These are phyloP conservation scores for Genyomyrus donnyi DNA, from an alignment of 2,113 vertebrate species.

Conservation along the genomic window DNA sequence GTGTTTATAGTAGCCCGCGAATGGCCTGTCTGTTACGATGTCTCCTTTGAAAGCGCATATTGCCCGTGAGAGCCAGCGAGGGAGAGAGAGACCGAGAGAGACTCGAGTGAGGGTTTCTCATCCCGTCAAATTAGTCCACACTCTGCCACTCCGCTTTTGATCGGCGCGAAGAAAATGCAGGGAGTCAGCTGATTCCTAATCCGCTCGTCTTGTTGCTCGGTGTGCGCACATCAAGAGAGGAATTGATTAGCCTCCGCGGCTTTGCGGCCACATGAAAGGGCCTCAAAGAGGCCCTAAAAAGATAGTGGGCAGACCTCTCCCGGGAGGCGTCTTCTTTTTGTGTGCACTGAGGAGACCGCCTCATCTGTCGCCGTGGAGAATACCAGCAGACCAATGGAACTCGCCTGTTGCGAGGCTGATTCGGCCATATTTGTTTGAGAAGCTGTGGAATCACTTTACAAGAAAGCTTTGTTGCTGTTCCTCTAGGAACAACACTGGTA, in stretches of 20 bases:
- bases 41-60: background rate
- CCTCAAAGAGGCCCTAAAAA: background rate
- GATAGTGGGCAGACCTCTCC: background rate
- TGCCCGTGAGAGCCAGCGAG: background rate
- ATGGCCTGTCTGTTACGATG: background rate
- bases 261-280: background rate
- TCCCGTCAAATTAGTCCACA: slow-evolving; percentile 20
- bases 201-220: background rate
- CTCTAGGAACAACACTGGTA: background rate
- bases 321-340: background rate
- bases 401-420: background rate
- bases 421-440: background rate
- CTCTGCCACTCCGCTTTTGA: slow-evolving; percentile 12
- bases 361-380: background rate
- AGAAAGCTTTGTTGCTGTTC: background rate
- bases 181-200: slow-evolving; percentile 29
- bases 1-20: background rate
- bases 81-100: background rate
- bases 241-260: slow-evolving; percentile 22
- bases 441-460: background rate
- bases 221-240: slow-evolving; percentile 19
- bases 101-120: background rate
- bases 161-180: background rate
- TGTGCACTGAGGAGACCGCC: background rate
- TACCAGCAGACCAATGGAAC: background rate